Percentiles rank a stretch among this genome's conserved stretches.
phyloP scores from a whole-genome alignment of 1,140 invertebrate species.

The Dendroctonus valens region DNA sequence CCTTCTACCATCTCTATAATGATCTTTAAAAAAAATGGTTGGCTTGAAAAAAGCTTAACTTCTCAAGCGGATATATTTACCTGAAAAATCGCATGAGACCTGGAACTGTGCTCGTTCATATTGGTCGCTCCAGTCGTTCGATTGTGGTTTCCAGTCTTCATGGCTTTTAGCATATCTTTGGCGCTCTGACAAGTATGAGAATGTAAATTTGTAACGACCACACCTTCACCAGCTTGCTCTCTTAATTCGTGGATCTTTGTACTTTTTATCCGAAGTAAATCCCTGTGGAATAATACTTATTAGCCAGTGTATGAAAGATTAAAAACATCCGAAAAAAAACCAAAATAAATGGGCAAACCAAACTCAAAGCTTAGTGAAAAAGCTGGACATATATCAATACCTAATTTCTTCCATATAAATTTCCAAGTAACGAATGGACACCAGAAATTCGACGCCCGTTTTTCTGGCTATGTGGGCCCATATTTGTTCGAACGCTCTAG shows the following conservation, averaged over 20 bases:
- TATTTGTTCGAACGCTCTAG: constrained; percentile 93
- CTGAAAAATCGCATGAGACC: constrained; percentile 98
- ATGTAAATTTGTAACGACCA: constrained; percentile 91
- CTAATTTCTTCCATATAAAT: constrained; percentile 90
- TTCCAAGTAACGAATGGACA: constrained; percentile 90
- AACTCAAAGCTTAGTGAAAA: background rate
- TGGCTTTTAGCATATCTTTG: constrained; percentile 86
- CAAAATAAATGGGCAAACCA: background rate
- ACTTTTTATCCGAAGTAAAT: constrained; percentile 84
- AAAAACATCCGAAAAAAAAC: too few relatives aligned
- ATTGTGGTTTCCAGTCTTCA: constrained; percentile 87
- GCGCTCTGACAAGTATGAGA: constrained; percentile 88
- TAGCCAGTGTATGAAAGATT: too few relatives aligned
- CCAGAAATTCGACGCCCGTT: constrained; percentile 86
- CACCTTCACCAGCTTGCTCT: constrained; percentile 71
- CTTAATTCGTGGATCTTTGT: constrained; percentile 68
- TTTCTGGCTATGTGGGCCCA: constrained; percentile 87
- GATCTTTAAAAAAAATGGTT: constrained; percentile 55
- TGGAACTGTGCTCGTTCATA: constrained; percentile 98
- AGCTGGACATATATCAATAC: constrained; percentile 16
- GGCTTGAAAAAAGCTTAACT: background rate
- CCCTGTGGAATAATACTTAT: constrained; percentile 53
- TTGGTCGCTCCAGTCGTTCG: constrained; percentile 92
- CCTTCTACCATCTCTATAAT: constrained; percentile 94
- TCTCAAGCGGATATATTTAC: background rate